Percentiles rank a stretch among this genome's conserved stretches.
Conservation (phyloP, 2,797 vertebrate species). For the Tinamus major region DNA sequence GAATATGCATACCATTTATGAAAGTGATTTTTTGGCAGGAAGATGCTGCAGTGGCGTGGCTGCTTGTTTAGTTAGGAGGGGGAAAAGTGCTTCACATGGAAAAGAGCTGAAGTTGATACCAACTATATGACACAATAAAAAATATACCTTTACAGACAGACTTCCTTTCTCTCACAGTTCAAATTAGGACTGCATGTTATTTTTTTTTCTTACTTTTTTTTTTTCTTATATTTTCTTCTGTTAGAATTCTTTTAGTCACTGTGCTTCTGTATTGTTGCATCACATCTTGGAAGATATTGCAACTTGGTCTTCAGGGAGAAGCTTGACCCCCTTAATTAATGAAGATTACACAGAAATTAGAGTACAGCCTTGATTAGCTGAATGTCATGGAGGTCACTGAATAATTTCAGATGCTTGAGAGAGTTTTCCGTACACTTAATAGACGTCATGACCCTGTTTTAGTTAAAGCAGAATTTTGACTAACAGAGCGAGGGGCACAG, state of each 20-base stretch:
- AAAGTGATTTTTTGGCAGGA: not conserved
- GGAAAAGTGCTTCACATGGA: not conserved
- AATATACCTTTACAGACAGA: not conserved
- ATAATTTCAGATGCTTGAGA: not conserved
- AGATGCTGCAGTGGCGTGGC: not conserved
- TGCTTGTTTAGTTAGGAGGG: not conserved
- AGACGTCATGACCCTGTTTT: not conserved
- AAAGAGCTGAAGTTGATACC: not conserved
- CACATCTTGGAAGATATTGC: not conserved
- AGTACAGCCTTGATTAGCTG: conserved; percentile 1
- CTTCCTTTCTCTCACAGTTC: not conserved
- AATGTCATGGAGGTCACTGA: not conserved
- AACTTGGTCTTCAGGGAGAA: not conserved
- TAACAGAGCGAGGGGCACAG: not conserved
- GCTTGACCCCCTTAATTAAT: not conserved
- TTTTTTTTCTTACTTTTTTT: not conserved
- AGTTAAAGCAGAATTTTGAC: not conserved
- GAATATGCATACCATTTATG: not conserved
- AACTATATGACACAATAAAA: not conserved
- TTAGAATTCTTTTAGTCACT: not conserved
- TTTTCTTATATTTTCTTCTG: not conserved
- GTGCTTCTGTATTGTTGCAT: not conserved
- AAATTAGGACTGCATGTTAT: not conserved
- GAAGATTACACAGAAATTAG: conserved; percentile 28
- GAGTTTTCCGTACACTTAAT: not conserved